Base-by-base conservation (phyloP, 1,140 invertebrate genomes). In the Zeugodacus cucurbitae region DNA sequence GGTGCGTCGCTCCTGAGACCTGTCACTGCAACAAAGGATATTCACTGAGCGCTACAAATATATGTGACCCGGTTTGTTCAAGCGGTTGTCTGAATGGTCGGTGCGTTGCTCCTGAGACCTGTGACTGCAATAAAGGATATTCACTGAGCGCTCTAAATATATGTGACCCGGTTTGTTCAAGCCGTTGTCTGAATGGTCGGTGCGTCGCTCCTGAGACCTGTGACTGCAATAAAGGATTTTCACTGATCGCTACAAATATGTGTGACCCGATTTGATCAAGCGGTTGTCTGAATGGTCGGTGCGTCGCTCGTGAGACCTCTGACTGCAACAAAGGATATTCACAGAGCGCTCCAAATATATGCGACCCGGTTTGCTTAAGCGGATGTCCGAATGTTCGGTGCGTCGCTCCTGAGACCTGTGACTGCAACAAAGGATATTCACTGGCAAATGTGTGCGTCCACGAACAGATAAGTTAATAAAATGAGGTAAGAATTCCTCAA, bases 201-300 rank as follows among this genome's bases (percentile, higher is more conserved):
- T 88, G 88, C n/a, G 57, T 37, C 20, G 94, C 93, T 0, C 95
- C 95, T 2, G 92, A 95, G 3, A 91, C 90, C 0, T 96, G 96
- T 90, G 91, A 94, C 32, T 96, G 95, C 89, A 94, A 94, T 88
- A 90, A 94, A 54, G 95, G 95, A 74, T 95, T 95, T 88, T 94
- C 95, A 32, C 54, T 85, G 22, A 37, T 10, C 22, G 59, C 6
- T 29, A 0, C 22, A 0, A 64, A 64, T 2, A 22, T 64, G 3
- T 64, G 59, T 64, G 26, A 64, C 4, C 86, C 86, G 1, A 26
- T 44, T 26, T 22, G 34, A 5, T 26, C 59, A 8, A 64, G n/a
- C 59, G 59, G 3, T 0, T 64, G 59, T 7, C 26, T 10, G 2
- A 64, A 64, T 26, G 59, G 59, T 26, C 59, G 26, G n/a, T 64